Conservation (phyloP, 2,797 vertebrate species). For the Brachymystax lenok region DNA sequence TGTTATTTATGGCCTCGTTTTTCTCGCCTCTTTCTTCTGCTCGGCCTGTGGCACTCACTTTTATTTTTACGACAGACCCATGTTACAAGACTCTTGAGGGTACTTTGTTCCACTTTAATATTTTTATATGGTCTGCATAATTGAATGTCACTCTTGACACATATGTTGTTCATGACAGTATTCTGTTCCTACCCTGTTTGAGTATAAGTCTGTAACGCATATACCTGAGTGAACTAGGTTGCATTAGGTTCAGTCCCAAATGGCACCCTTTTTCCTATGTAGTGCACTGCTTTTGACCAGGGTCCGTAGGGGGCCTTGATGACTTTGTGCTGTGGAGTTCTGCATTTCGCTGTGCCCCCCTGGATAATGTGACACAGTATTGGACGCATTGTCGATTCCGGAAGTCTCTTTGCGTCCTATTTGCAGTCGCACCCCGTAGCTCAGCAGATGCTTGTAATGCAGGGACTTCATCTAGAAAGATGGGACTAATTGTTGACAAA, state of each 20-base stretch:
- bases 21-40: slow-evolving; percentile 38
- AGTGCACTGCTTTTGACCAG: not conserved
- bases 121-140: not conserved
- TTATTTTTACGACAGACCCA: not conserved
- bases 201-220: slow-evolving; percentile 22
- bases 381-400: not conserved
- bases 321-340: not conserved
- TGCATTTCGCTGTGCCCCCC: not conserved
- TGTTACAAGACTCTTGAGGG: not conserved
- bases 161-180: too few relatives aligned
- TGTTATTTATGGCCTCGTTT: slow-evolving; percentile 55
- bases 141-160: not conserved
- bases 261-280: not conserved
- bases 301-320: not conserved
- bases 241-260: not conserved
- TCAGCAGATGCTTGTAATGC: slow-evolving; percentile 31
- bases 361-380: slow-evolving; percentile 12
- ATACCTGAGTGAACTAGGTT: not conserved
- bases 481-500: slow-evolving; percentile 57
- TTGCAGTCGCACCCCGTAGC: slow-evolving; percentile 24
- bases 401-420: slow-evolving; percentile 6
- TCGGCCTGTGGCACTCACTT: not conserved
- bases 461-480: slow-evolving; percentile 43
- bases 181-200: slow-evolving; percentile 19
- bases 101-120: not conserved